Evolutionary conservation across 2,888 invertebrate genomes (phyloP).

Genomic region (Pollenia angustigena): DNA sequence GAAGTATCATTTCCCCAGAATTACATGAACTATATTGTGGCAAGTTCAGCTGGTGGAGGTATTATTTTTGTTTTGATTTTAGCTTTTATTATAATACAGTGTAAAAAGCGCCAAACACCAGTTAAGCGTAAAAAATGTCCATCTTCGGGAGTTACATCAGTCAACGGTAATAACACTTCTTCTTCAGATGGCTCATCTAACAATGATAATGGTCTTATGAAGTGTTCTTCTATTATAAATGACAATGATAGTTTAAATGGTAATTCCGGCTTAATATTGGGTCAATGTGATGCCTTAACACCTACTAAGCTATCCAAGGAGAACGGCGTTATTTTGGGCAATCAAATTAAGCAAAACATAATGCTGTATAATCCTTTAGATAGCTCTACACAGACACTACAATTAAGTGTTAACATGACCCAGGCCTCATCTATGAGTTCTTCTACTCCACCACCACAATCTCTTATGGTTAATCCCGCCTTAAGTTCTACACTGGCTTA

Average conservation of each 20-base stretch:
- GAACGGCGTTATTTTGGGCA: conserved; percentile 81
- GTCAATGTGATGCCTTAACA: conserved; percentile 79
- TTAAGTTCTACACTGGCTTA: conserved; percentile 82
- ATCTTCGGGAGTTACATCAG: conserved; percentile 85
- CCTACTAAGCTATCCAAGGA: conserved; percentile 80
- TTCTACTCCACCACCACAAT: conserved; percentile 79
- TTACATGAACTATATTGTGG: conserved; percentile 89
- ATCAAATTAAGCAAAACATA: conserved; percentile 83
- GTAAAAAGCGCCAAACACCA: conserved; percentile 83
- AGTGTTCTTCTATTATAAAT: conserved; percentile 84
- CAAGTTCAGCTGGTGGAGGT: conserved; percentile 87
- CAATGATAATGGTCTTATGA: conserved; percentile 85
- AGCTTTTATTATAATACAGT: conserved; percentile 88
- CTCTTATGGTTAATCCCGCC: conserved; percentile 82
- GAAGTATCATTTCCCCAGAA: conserved; percentile 89
- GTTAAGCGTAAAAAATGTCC: conserved; percentile 86
- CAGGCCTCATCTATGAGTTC: conserved; percentile 68
- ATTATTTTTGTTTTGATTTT: conserved; percentile 88
- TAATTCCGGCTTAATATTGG: conserved; percentile 75
- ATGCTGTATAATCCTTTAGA: conserved; percentile 82
- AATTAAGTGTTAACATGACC: conserved; percentile 78
- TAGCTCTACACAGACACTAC: conserved; percentile 75
- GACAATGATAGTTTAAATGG: conserved; percentile 80
- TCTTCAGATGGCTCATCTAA: conserved; percentile 80
- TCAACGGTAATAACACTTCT: conserved; percentile 77